A percentile compares a stretch with the other conserved stretches of the same genome.
Conservation (phyloP, 2,888 invertebrate species). For the Tethea ocularis region DNA sequence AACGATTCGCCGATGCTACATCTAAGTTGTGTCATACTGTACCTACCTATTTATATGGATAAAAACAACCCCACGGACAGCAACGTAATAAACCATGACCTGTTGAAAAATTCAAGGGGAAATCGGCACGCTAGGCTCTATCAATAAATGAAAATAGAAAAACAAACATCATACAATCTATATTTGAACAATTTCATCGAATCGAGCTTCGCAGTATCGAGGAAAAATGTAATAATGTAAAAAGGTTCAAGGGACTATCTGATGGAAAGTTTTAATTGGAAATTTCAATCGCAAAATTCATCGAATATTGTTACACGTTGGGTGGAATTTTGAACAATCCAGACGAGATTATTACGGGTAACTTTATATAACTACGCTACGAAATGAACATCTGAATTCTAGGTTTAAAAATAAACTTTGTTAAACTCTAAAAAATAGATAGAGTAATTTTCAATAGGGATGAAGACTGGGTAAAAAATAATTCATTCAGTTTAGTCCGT, state of each 20-base stretch:
- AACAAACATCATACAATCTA: background rate
- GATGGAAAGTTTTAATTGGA: background rate
- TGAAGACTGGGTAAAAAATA: no score
- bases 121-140: slow-evolving; percentile 16
- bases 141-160: slow-evolving; percentile 9
- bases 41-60: no score
- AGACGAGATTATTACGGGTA: background rate
- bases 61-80: background rate
- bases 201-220: background rate
- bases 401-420: no score
- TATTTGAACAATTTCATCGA: background rate
- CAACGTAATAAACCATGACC: background rate
- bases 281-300: background rate
- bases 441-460: no score
- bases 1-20: no score
- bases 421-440: no score
- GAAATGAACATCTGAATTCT: no score
- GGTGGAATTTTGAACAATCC: background rate
- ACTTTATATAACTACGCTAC: no score
- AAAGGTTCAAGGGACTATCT: background rate
- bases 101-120: slow-evolving; percentile 24
- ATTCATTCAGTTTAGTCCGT: no score
- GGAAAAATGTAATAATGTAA: background rate
- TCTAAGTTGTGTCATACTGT: no score
- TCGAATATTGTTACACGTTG: background rate